Base-by-base conservation (phyloP, 2,797 vertebrate genomes). In the Parambassis ranga region DNA sequence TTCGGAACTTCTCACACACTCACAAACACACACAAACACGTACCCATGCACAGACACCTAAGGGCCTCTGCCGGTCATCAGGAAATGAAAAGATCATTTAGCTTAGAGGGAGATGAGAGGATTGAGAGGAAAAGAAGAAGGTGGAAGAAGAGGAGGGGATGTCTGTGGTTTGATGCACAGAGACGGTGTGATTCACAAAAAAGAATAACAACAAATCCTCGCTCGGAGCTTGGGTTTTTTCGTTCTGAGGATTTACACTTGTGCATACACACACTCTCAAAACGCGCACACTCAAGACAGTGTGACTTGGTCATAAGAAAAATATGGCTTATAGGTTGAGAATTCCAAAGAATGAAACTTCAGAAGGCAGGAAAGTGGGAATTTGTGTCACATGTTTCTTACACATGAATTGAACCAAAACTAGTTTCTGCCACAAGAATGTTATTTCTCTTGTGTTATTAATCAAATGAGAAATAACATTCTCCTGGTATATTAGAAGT, bases 41-140 rank as follows among this genome's bases (percentile, higher is more conserved):
- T 82, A 69, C 53, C 50, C 71, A 75, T 74, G 63, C 79, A 49
- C 58, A 88, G 91, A 90, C 92, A 94, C 93, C 94, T 91, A 82
- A 91, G 93, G 94, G 93, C 90, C 87, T 79, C 23, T 57, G 82
- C 77, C 86, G 86, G 88, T 90, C 89, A 92, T 93, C 89, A 96
- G 95, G 95, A 97, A 98, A 96, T 96, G 89, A 96, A 96, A 95
- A 93, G 92, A 96, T 96, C 93, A 94, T 93, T 96, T 94, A 94
- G 94, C 91, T 91, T 90, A 89, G 77, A 80, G 75, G 64, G 71
- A 89, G 86, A 89, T 84, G 87, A 87, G 83, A 86, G 76, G 82
- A 66, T 72, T 71, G 72, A 77, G 68, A 51, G 76, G 62, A 61
- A 83, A 62, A 22, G 72, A 70, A 75, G 66, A 65, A 63, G 64